Conservation (phyloP, 2,797 vertebrate species). For the Falco columbarius region DNA sequence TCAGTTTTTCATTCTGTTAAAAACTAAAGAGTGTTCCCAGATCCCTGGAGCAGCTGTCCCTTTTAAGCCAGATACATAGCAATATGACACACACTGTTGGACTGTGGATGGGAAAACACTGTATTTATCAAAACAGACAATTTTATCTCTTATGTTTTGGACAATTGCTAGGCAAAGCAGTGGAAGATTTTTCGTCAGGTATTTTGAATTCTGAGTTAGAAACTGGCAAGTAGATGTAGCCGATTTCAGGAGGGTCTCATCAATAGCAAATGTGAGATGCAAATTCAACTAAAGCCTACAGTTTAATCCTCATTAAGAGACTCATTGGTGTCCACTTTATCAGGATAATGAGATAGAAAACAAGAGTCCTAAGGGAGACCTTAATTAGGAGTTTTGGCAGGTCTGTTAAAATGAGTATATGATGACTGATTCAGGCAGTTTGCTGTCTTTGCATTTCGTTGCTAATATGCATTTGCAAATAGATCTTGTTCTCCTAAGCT, state of each 20-base stretch:
- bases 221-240: not conserved
- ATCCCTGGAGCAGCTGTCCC: conserved; percentile 65
- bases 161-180: not conserved
- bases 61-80: conserved; percentile 58
- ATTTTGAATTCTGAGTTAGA: not conserved
- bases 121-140: conserved; percentile 39
- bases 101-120: conserved; percentile 18
- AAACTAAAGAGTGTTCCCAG: conserved; percentile 62
- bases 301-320: conserved; percentile 66
- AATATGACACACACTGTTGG: conserved; percentile 39
- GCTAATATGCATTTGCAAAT: not conserved
- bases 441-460: not conserved
- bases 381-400: conserved; percentile 58
- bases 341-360: conserved; percentile 65
- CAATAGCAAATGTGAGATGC: not conserved
- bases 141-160: conserved; percentile 6
- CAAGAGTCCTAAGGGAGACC: conserved; percentile 41
- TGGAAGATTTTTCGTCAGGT: not conserved
- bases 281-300: conserved; percentile 52
- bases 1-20: conserved; percentile 60
- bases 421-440: not conserved
- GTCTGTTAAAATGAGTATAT: conserved; percentile 32
- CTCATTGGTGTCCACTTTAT: conserved; percentile 65
- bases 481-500: not conserved
- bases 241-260: not conserved